phyloP scores from a whole-genome alignment of 2,888 invertebrate genomes.

The Cephus runcator region DNA sequence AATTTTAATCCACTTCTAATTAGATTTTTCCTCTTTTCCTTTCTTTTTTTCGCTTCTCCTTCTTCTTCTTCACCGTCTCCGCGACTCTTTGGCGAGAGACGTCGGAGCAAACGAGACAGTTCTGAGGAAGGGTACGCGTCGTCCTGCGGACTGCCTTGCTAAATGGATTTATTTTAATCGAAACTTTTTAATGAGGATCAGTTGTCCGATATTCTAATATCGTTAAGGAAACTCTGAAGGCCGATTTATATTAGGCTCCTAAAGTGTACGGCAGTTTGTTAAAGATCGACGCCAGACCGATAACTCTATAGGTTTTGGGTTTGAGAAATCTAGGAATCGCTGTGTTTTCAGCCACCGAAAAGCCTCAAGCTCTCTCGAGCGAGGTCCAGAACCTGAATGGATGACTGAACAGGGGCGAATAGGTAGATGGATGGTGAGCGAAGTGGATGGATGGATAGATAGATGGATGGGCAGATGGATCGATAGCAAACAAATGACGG shows the following conservation, averaged over 20 bases:
- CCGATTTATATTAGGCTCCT: not conserved
- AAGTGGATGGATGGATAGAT: not conserved
- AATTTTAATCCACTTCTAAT: slow-evolving; percentile 63
- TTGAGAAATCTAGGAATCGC: not conserved
- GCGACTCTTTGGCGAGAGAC: not conserved
- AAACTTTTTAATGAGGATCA: slow-evolving; percentile 59
- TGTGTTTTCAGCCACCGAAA: not conserved
- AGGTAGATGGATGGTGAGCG: not conserved
- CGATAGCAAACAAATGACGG: not conserved
- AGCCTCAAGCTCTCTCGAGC: not conserved
- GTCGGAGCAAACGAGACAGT: slow-evolving; percentile 10
- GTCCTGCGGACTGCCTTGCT: slow-evolving; percentile 20
- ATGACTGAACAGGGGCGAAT: not conserved
- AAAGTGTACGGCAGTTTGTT: not conserved
- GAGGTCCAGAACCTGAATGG: not conserved
- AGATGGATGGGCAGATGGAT: not conserved
- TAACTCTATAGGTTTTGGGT: not conserved
- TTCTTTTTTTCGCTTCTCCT: not conserved
- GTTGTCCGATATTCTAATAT: slow-evolving; percentile 56
- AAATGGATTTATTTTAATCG: slow-evolving; percentile 60
- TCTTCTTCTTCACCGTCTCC: not conserved
- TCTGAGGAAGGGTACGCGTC: not conserved
- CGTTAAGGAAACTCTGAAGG: slow-evolving; percentile 40
- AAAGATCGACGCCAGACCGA: not conserved
- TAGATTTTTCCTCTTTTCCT: slow-evolving; percentile 50